These are phyloP conservation scores for Junonia oenone DNA, from an alignment of 2,888 invertebrate species.

Conservation along the genomic window DNA sequence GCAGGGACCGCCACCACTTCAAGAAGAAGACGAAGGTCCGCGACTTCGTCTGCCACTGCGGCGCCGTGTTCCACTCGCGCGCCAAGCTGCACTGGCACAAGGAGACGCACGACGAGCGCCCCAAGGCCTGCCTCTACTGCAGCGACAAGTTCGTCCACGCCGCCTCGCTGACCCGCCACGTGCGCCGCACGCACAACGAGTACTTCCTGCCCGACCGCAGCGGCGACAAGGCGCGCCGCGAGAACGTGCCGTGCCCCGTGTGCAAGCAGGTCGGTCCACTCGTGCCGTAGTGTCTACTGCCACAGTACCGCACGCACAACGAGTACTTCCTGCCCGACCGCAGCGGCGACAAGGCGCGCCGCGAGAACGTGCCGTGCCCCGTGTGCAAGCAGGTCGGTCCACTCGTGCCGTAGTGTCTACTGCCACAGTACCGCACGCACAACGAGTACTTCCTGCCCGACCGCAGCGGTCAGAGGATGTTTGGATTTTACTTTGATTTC, in stretches of 20 bases:
- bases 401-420: too few species aligned
- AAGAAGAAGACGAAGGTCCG: slow-evolving; percentile 83
- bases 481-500: background rate
- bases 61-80: slow-evolving; percentile 89
- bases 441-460: slow-evolving; percentile 86
- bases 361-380: slow-evolving; percentile 87
- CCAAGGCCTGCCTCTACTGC: slow-evolving; percentile 91
- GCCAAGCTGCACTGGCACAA: slow-evolving; percentile 92
- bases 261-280: slow-evolving; percentile 76
- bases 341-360: slow-evolving; percentile 63
- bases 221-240: slow-evolving; percentile 71
- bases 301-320: slow-evolving; percentile 90
- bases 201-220: slow-evolving; percentile 83
- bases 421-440: slow-evolving; percentile 89
- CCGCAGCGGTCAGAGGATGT: slow-evolving; percentile 41
- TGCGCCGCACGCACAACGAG: slow-evolving; percentile 88
- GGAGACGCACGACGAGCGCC: slow-evolving; percentile 90
- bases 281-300: slow-evolving; percentile 46
- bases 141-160: slow-evolving; percentile 92
- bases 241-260: slow-evolving; percentile 88
- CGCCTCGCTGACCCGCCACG: slow-evolving; percentile 90
- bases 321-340: slow-evolving; percentile 84
- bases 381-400: slow-evolving; percentile 81
- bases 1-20: slow-evolving; percentile 85
- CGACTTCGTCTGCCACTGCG: slow-evolving; percentile 88